Percentiles rank a stretch among this genome's conserved stretches.
These are phyloP conservation scores for Tupaia tana DNA, from an alignment of 2,113 vertebrate species.

Conservation along the genomic window DNA sequence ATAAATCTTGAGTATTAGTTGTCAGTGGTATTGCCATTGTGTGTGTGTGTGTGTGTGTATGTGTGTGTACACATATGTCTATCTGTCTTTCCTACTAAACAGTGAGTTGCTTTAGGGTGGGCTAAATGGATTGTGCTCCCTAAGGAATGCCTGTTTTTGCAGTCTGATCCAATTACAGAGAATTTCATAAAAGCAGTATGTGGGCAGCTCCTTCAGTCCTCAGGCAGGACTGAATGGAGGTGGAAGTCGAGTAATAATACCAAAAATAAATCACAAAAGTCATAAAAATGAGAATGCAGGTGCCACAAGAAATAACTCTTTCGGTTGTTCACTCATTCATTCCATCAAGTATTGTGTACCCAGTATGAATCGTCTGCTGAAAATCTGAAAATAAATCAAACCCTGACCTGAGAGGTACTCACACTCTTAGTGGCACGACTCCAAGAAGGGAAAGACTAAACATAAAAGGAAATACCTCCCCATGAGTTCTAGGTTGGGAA, in stretches of 20 bases:
- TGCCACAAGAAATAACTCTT: not conserved
- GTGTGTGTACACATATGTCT: not conserved
- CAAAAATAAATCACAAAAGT: constrained; percentile 4
- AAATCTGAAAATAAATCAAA: constrained; percentile 32
- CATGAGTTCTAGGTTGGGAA: not conserved
- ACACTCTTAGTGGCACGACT: not conserved
- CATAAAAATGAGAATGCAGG: not conserved
- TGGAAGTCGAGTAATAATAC: not conserved
- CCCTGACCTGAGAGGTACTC: not conserved
- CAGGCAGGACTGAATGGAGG: not conserved
- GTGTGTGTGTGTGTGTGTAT: not conserved
- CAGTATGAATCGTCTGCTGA: not conserved
- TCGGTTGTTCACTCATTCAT: not conserved
- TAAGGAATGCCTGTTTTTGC: not conserved
- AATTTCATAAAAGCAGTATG: constrained; percentile 5
- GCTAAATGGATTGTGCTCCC: not conserved
- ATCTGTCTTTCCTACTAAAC: not conserved
- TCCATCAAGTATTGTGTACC: not conserved
- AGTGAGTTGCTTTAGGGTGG: not conserved
- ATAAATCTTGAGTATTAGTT: not conserved
- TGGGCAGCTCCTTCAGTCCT: constrained; percentile 1
- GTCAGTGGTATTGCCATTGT: not conserved
- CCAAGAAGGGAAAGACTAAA: not conserved
- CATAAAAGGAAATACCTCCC: not conserved
- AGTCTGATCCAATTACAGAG: not conserved